These are phyloP conservation scores for Colletes latitarsis DNA, from an alignment of 1,140 invertebrate species.

Conservation along the genomic window DNA sequence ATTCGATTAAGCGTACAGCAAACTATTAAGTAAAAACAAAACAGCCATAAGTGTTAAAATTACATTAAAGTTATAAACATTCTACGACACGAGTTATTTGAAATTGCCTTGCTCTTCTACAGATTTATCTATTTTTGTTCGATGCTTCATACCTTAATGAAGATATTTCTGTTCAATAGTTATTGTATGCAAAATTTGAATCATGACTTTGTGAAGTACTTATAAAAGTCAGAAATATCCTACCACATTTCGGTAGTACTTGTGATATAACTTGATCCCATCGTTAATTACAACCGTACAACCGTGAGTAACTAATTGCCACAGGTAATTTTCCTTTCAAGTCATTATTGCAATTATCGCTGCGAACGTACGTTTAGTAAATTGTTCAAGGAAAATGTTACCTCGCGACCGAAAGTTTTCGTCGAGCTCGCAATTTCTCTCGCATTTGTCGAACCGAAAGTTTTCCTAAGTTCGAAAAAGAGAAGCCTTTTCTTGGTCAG, in stretches of 20 bases:
- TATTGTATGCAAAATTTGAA: neutral
- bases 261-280: constrained; percentile 16
- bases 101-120: too few species aligned
- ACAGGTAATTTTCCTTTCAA: neutral
- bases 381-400: neutral
- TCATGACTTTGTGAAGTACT: neutral
- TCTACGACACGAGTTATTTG: too few species aligned
- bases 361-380: neutral
- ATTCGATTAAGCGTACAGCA: too few species aligned
- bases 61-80: too few species aligned
- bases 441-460: neutral
- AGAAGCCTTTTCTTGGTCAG: constrained; percentile 27
- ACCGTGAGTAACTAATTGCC: neutral
- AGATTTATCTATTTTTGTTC: too few species aligned
- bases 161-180: too few species aligned
- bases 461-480: neutral
- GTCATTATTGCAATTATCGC: too few species aligned
- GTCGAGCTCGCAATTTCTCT: neutral
- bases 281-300: neutral
- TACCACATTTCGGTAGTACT: neutral
- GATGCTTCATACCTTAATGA: too few species aligned
- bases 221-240: neutral
- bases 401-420: neutral
- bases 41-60: too few species aligned
- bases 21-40: too few species aligned